These are phyloP conservation scores for Sabatieria punctata DNA, from an alignment of 2,888 invertebrate genomes.

Conservation along the genomic window DNA sequence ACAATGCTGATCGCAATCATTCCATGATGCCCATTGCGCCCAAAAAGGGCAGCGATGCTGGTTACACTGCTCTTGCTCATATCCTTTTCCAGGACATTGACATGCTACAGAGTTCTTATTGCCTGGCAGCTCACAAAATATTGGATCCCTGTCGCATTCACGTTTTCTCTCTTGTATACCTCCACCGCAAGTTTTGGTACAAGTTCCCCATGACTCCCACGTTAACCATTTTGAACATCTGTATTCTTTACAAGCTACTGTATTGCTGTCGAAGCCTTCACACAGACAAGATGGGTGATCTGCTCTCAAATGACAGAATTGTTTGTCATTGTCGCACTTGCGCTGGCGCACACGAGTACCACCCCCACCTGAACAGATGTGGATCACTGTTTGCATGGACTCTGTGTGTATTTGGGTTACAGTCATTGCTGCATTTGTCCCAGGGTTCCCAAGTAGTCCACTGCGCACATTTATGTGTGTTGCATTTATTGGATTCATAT, in stretches of 20 bases:
- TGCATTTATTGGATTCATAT: slow-evolving; percentile 5
- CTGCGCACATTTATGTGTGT: slow-evolving; percentile 6
- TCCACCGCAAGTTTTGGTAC: no score
- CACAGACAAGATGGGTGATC: neutral
- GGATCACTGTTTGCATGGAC: no score
- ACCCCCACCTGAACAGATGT: no score
- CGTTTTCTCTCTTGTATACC: no score
- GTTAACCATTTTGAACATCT: no score
- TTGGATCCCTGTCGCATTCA: no score
- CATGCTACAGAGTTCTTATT: neutral
- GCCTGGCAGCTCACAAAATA: neutral
- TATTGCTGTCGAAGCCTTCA: neutral
- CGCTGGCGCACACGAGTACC: neutral
- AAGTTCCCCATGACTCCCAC: no score
- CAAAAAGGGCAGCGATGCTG: neutral
- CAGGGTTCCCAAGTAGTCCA: slow-evolving; percentile 6
- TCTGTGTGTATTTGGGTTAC: no score
- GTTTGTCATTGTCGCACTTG: neutral
- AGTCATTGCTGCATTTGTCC: neutral
- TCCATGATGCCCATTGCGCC: neutral
- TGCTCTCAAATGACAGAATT: neutral
- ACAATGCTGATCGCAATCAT: no score
- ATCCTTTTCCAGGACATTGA: neutral
- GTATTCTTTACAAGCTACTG: no score
- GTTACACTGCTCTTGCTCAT: neutral